A percentile compares a stretch with the other conserved stretches of the same genome.
Conservation (phyloP, 1,140 invertebrate genomes). For the Papilio polytes region DNA sequence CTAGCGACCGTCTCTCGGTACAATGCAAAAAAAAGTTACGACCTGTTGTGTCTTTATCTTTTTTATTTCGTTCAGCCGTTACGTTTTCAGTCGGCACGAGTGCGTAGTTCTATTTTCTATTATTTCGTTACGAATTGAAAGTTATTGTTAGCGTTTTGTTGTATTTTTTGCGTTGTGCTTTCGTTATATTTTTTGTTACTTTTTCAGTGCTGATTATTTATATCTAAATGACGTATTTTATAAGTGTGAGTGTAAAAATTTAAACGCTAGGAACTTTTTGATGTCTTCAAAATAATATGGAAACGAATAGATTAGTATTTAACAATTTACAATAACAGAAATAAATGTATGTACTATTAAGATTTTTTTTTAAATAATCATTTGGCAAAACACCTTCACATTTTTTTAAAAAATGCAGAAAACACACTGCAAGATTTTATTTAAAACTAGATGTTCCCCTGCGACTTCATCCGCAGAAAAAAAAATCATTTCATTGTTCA, state of each 20-base stretch:
- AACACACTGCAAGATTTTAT: no score
- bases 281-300: neutral
- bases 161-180: neutral
- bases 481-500: no score
- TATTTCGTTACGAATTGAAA: constrained; percentile 44
- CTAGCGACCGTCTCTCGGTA: constrained; percentile 44
- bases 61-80: constrained; percentile 36
- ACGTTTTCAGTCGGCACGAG: constrained; percentile 38
- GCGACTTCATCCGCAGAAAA: no score
- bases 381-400: no score
- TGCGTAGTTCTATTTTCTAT: constrained; percentile 37
- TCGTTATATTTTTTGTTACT: constrained; percentile 8
- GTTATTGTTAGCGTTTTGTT: constrained; percentile 37
- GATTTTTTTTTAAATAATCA: neutral
- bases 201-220: neutral
- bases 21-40: constrained; percentile 47
- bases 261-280: neutral
- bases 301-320: neutral
- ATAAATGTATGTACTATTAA: neutral
- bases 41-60: constrained; percentile 44
- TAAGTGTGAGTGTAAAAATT: neutral
- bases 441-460: no score
- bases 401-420: neutral
- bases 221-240: neutral
- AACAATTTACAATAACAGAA: neutral